Evolutionary conservation across 2,888 invertebrate genomes (phyloP), one percentile per base, ranked within the genome.

Genomic region (Lasioglossum oenotherae): DNA sequence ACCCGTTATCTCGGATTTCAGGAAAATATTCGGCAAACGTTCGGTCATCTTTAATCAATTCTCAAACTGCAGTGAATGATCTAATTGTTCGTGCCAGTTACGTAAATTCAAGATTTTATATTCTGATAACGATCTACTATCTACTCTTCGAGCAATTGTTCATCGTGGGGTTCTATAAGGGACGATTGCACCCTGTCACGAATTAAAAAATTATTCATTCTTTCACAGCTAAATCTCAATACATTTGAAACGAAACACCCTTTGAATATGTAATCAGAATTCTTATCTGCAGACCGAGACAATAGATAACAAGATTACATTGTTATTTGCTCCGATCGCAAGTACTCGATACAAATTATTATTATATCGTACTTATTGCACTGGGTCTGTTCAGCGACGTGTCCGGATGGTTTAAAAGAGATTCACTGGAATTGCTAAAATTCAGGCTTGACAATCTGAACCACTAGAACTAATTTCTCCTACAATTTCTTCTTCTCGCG

Each of bases 271-370:
- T 69, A 69, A 69, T 69, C 35, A 38, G 23, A 23, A 38, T 41
- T 69, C 38, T 69, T 69, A 69, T 69, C 69, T 41, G 41, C 38
- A 35, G 35, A 35, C 69, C 38, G 69, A 35, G 23, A 4, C 67
- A 69, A 14, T 69, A 23, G 69, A 69, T 69, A 69, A 69, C 19
- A 69, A 41, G 69, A 69, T 69, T 69, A 38, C 69, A 41, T 38
- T 23, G n/a, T 41, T 69, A 69, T 69, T 38, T 69, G n/a, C 41
- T 69, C 23, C 41, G 41, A 69, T 10, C 38, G 23, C 38, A 41
- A 10, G 38, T 12, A 6, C 38, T 14, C n/a, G 41, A 69, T 38
- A 38, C 23, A n/a, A 41, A 41, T 69, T 23, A 38, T 69, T 64
- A 31, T 64, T 64, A 31, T 64, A 2, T 64, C 64, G 64, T 60